These are phyloP conservation scores for Anthonomus grandis DNA, from an alignment of 1,140 invertebrate species.

Conservation along the genomic window DNA sequence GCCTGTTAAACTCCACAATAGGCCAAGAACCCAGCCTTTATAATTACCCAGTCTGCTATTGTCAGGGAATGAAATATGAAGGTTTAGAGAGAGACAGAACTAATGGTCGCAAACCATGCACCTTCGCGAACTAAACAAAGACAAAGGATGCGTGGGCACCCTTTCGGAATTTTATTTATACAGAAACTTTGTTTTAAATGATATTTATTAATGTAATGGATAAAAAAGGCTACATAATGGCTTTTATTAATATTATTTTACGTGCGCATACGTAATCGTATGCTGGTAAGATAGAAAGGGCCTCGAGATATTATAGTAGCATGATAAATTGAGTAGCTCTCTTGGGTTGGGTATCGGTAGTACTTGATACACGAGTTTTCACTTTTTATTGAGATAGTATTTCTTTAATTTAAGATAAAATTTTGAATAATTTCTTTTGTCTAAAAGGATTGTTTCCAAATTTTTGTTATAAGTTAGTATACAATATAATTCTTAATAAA, in stretches of 20 bases:
- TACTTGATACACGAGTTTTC: too few relatives aligned
- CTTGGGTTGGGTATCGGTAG: too few relatives aligned
- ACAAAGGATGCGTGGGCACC: conserved; percentile 17
- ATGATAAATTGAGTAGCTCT: neutral
- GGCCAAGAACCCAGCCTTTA: conserved; percentile 21
- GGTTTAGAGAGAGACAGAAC: conserved; percentile 14
- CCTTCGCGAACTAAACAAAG: conserved; percentile 1
- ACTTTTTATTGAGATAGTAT: too few relatives aligned
- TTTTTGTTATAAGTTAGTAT: too few relatives aligned
- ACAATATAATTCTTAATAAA: too few relatives aligned
- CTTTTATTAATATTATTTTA: conserved; percentile 24
- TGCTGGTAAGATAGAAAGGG: neutral
- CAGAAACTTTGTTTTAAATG: conserved; percentile 27
- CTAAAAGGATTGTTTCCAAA: too few relatives aligned
- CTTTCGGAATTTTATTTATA: conserved; percentile 27
- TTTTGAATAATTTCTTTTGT: too few relatives aligned
- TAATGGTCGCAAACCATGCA: neutral
- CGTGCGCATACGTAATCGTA: too few relatives aligned
- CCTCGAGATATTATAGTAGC: neutral
- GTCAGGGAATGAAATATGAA: conserved; percentile 26
- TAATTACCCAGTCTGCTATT: conserved; percentile 31
- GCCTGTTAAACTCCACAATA: neutral
- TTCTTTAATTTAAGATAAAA: too few relatives aligned
- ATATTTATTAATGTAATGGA: conserved; percentile 29
- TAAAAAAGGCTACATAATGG: conserved; percentile 22